phyloP scores from a whole-genome alignment of 2,113 vertebrate genomes.

The Stigmatopora nigra region DNA sequence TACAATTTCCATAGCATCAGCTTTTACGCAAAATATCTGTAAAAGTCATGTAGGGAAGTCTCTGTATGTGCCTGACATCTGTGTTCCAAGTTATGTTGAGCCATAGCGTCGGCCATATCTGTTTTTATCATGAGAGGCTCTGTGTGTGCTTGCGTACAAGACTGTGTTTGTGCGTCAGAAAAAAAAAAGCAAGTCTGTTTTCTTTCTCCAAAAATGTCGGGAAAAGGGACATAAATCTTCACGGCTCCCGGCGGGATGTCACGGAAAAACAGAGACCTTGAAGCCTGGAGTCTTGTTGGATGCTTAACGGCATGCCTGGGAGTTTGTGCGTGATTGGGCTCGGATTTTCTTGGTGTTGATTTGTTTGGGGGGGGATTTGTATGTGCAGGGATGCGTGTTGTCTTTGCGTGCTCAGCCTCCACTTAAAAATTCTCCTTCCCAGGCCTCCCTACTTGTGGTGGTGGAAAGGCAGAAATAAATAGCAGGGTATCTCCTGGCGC shows the following conservation, averaged over 20 bases:
- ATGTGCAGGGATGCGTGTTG: slow-evolving; percentile 25
- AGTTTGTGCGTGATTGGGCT: slow-evolving; percentile 29
- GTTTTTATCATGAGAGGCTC: slow-evolving; percentile 42
- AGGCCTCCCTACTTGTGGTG: slow-evolving; percentile 63
- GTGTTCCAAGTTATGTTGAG: slow-evolving; percentile 11
- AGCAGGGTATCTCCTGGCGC: slow-evolving; percentile 73
- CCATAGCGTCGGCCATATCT: slow-evolving; percentile 12
- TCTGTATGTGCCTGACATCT: slow-evolving; percentile 27
- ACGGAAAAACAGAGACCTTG: slow-evolving; percentile 58
- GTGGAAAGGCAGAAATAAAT: slow-evolving; percentile 75
- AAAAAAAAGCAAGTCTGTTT: slow-evolving; percentile 40
- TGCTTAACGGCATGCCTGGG: slow-evolving; percentile 60
- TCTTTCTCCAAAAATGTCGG: slow-evolving; percentile 47
- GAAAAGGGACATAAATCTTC: slow-evolving; percentile 59
- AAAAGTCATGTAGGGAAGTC: slow-evolving; percentile 14
- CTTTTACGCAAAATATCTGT: slow-evolving; percentile 11
- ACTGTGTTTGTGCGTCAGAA: slow-evolving; percentile 44
- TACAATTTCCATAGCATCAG: neutral
- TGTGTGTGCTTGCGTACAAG: slow-evolving; percentile 37
- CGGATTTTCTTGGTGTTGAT: slow-evolving; percentile 29
- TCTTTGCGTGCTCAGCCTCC: slow-evolving; percentile 29
- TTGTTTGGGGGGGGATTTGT: slow-evolving; percentile 15
- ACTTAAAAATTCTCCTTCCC: slow-evolving; percentile 53
- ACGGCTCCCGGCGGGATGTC: slow-evolving; percentile 52
- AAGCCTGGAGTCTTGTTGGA: slow-evolving; percentile 64